phyloP scores from a whole-genome alignment of 1,140 invertebrate genomes.

The Oppia nitens region DNA sequence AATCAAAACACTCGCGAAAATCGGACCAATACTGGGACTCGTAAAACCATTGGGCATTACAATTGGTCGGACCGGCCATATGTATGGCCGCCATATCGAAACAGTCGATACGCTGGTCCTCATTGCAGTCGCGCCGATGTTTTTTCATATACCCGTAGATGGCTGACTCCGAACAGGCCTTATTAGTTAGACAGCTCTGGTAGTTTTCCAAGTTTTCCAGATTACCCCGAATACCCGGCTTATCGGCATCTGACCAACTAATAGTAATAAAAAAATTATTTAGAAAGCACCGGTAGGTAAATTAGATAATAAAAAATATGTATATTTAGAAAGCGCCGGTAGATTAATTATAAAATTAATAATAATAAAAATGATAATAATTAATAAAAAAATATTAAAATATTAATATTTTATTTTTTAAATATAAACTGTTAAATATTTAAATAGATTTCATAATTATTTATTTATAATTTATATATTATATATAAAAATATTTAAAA shows the following conservation, averaged over 20 bases:
- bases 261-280: too few species aligned
- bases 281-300: slow-evolving; percentile 1
- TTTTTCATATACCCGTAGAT: slow-evolving; percentile 59
- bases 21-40: slow-evolving; percentile 16
- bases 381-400: too few species aligned
- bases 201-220: slow-evolving; percentile 27
- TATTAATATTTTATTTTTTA: too few species aligned
- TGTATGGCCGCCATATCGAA: slow-evolving; percentile 48
- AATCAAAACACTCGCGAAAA: slow-evolving; percentile 15
- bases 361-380: too few species aligned
- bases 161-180: slow-evolving; percentile 47
- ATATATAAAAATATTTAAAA: too few species aligned
- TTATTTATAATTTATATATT: too few species aligned
- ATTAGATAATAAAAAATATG: not conserved
- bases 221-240: slow-evolving; percentile 35
- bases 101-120: slow-evolving; percentile 13
- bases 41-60: slow-evolving; percentile 10
- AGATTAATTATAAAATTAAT: too few species aligned
- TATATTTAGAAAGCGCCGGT: not conserved
- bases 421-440: too few species aligned
- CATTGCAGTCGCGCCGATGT: slow-evolving; percentile 62
- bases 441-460: too few species aligned
- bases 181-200: slow-evolving; percentile 48
- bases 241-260: slow-evolving; percentile 52
- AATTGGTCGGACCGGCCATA: slow-evolving; percentile 19